Evolutionary conservation across 2,888 invertebrate species (phyloP), one percentile per base, ranked within the genome.

Genomic region (Eupithecia vulgata): DNA sequence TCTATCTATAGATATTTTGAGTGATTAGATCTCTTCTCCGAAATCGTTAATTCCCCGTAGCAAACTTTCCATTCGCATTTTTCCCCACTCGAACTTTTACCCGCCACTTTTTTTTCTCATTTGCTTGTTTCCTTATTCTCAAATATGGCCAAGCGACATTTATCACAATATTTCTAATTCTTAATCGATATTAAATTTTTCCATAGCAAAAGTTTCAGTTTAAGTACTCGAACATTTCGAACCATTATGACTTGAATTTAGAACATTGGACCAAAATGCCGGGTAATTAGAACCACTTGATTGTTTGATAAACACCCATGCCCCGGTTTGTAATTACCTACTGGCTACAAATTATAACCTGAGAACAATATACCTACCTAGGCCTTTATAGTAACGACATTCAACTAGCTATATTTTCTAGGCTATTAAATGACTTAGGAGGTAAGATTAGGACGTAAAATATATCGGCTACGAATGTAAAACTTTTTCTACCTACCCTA

Each of bases 231-330:
- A 21, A 25, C 5, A 25, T 57, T 57, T 25, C 21, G 57, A 57
- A 57, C 62, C 62, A 37, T 64, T 37, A 64, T 5, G 62, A 17
- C 35, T 37, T 64, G 35, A 37, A 37, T 40, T 40, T 42, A 7
- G 40, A 65, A 21, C 65, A 13, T 57, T 37, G 42, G 65, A 65
- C 42, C 25, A 34, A 66, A 70, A 65, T 52, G 10, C 57, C 8
- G 34, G 17, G 57, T 66, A 21, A 57, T 35, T 68, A 35, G 40
- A 30, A 68, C 42, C 30, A 40, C 61, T 68, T 61, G 30, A 59
- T 59, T 65, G 40, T 65, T 64, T 25, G 65, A 65, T 65, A 65
- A 65, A 21, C n/a, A 65, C 65, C 25, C 17, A 65, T 37, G 62
- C 62, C 62, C 40, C 37, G 40, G 65, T 13, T 40, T 57, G 59